Percentiles rank a stretch among this genome's conserved stretches.
Evolutionary conservation across 2,797 vertebrate species (phyloP).

Genomic region (Sebastolobus altivelis): DNA sequence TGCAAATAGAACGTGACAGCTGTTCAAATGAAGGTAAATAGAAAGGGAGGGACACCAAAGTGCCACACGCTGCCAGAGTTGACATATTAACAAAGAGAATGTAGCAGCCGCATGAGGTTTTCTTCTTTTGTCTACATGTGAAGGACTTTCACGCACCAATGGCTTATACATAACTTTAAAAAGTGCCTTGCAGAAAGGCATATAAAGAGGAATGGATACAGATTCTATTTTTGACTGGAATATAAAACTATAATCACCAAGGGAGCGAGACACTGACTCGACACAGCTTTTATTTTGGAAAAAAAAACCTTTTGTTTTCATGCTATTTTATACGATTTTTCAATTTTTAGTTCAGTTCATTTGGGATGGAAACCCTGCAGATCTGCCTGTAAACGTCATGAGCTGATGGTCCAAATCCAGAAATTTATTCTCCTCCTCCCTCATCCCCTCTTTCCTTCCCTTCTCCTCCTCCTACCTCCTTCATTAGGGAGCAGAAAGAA

Average conservation of each 20-base stretch:
- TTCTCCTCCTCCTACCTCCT: slow-evolving; percentile 22
- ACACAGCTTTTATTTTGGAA: neutral
- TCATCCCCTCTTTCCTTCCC: neutral
- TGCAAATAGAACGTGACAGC: slow-evolving; percentile 42
- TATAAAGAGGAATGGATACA: neutral
- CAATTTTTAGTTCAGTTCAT: neutral
- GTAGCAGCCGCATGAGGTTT: neutral
- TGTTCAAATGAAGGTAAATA: slow-evolving; percentile 44
- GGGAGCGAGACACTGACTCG: neutral
- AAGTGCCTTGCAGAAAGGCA: neutral
- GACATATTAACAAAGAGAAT: neutral
- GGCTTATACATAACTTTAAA: neutral
- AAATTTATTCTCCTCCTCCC: neutral
- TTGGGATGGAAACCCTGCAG: slow-evolving; percentile 1
- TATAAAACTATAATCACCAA: neutral
- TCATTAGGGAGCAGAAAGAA: slow-evolving; percentile 59
- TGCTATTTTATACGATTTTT: neutral
- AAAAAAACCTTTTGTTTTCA: neutral
- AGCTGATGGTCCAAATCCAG: neutral
- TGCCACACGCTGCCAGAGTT: neutral
- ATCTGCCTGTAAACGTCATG: neutral
- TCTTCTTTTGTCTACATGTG: neutral
- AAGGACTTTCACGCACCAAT: neutral
- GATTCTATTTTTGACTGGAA: neutral
- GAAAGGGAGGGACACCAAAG: slow-evolving; percentile 1